Conservation (phyloP, 1,140 invertebrate genomes). For the Neuroterus valhalla region DNA sequence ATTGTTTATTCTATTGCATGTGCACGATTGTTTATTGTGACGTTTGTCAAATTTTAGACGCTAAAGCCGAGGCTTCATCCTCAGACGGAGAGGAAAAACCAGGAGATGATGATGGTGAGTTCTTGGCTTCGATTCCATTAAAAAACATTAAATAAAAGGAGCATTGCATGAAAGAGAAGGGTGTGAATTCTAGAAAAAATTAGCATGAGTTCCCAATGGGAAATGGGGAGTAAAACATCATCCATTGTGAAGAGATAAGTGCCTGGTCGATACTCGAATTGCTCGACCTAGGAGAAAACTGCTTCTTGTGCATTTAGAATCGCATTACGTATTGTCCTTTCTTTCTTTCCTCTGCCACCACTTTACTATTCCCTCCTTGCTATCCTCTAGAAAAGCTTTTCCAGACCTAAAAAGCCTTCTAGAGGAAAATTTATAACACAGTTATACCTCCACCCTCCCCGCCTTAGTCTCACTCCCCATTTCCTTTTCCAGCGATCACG, state of each 20-base stretch:
- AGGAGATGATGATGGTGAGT: conserved; percentile 63
- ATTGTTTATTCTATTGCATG: conserved; percentile 56
- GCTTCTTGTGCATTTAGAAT: conserved; percentile 60
- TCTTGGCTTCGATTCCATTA: neutral
- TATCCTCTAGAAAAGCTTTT: conserved; percentile 32
- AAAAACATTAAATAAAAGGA: no score
- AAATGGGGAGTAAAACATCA: no score
- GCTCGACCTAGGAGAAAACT: conserved; percentile 8
- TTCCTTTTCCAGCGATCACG: conserved; percentile 24
- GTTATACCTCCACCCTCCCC: conserved; percentile 26
- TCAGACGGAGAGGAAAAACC: conserved; percentile 70
- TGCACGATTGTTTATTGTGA: conserved; percentile 58
- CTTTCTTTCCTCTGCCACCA: conserved; percentile 44
- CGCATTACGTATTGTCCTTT: conserved; percentile 48
- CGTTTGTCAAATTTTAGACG: conserved; percentile 67
- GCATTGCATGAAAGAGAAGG: no score
- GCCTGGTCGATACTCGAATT: conserved; percentile 49
- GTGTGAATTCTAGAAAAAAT: no score
- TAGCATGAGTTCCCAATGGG: neutral
- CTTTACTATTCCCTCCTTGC: conserved; percentile 42
- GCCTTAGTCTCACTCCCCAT: neutral
- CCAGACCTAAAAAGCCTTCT: neutral
- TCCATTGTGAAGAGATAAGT: neutral
- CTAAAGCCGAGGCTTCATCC: conserved; percentile 70
- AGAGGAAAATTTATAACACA: conserved; percentile 32